A percentile compares a stretch with the other conserved stretches of the same genome.
Evolutionary conservation across 2,797 vertebrate genomes (phyloP).

Genomic region (Enteromius trimaculatus): DNA sequence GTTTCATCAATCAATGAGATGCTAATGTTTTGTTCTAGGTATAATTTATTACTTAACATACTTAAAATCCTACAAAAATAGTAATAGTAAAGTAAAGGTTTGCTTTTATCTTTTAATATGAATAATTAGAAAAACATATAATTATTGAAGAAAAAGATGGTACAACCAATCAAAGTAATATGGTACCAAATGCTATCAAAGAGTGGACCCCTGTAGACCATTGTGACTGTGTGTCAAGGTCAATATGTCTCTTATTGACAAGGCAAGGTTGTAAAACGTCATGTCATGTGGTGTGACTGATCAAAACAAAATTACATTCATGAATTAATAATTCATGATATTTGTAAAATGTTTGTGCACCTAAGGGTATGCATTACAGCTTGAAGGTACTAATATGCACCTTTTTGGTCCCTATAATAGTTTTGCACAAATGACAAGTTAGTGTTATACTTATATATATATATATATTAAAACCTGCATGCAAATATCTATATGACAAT

Average conservation of each 20-base stretch:
- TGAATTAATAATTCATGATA: slow-evolving; percentile 18
- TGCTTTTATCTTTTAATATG: background rate
- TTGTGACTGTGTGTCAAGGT: slow-evolving; percentile 9
- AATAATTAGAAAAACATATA: background rate
- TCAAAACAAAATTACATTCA: background rate
- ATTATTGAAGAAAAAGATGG: background rate
- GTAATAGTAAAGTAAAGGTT: background rate
- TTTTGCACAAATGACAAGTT: background rate
- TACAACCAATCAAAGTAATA: background rate
- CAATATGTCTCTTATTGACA: slow-evolving; percentile 23
- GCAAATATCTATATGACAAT: background rate
- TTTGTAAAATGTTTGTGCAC: background rate
- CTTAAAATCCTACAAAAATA: background rate
- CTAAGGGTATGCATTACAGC: background rate
- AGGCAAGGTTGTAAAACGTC: slow-evolving; percentile 27
- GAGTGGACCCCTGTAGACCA: background rate
- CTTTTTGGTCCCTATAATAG: background rate
- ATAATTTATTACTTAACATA: background rate
- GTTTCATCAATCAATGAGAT: slow-evolving; percentile 1
- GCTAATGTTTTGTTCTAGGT: background rate
- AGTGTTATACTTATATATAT: background rate
- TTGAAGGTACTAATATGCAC: background rate
- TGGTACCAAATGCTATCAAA: background rate
- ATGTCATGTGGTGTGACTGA: slow-evolving; percentile 15
- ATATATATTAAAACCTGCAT: background rate